Conservation (phyloP, 2,888 invertebrate species). For the Priocnemis perturbator region DNA sequence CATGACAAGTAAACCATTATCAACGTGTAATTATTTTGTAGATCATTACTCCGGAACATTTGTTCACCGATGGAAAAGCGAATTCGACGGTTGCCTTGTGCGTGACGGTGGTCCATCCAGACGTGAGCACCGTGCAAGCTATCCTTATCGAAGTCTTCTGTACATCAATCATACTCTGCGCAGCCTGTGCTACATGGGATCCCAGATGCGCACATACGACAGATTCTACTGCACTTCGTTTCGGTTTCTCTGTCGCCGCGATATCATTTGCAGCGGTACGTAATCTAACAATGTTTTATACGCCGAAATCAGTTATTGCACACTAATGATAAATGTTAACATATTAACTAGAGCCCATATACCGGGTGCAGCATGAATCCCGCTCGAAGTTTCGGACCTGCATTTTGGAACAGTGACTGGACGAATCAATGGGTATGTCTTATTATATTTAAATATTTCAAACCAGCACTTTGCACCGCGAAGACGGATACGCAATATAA, state of each 20-base stretch:
- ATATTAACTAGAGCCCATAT: slow-evolving; percentile 78
- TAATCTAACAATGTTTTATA: no score
- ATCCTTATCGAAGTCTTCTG: slow-evolving; percentile 66
- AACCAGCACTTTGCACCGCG: no score
- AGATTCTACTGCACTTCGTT: slow-evolving; percentile 82
- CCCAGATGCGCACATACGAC: slow-evolving; percentile 80
- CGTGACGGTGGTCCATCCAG: slow-evolving; percentile 78
- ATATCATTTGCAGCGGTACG: slow-evolving; percentile 82
- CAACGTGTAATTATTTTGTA: no score
- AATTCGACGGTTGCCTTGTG: slow-evolving; percentile 77
- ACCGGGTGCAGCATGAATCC: slow-evolving; percentile 86
- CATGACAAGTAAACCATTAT: no score
- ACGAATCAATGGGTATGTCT: slow-evolving; percentile 80
- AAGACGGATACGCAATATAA: neutral
- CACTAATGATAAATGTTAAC: no score
- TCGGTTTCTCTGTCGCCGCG: slow-evolving; percentile 82
- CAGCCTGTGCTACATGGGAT: slow-evolving; percentile 84
- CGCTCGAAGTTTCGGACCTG: slow-evolving; percentile 83
- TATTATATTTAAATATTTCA: neutral
- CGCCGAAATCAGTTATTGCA: no score
- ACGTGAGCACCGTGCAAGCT: slow-evolving; percentile 73
- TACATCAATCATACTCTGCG: slow-evolving; percentile 63
- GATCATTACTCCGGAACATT: slow-evolving; percentile 59
- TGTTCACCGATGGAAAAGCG: slow-evolving; percentile 58
- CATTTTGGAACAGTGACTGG: slow-evolving; percentile 82